Base-by-base conservation (phyloP, 1,140 invertebrate species). In the Cherax destructor region DNA sequence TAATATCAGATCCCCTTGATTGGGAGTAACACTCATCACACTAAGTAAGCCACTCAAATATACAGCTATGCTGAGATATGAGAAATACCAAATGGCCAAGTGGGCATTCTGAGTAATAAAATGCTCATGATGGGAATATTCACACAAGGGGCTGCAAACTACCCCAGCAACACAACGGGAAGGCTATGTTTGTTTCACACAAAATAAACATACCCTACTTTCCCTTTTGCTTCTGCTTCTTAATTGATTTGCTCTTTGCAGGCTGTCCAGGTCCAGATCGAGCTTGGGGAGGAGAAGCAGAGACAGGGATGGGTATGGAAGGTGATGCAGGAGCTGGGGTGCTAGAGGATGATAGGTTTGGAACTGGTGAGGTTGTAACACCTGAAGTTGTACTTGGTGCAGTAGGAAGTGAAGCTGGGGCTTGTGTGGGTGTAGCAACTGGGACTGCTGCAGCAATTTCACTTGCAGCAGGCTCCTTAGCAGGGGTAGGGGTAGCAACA, bases 141-240 rank as follows among this genome's bases (percentile, higher is more conserved):
- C n/a, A 79, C 6, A 79, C 47, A 50, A 7, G 47, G 76, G 52
- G 49, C 30, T 59, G 21, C 52, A 86, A 49, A 24, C 50, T 24
- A 24, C 74, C 18, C 49, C 69, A 78, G 24, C 52, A 78, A 81
- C 21, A 50, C 65, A 84, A 24, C 11, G 65, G 56, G n/a, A 84
- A 49, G 47, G 65, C 41, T 0, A 65, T 30, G 69, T 21, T n/a
- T 74, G 21, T 65, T 41, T n/a, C 85, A 86, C 74, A 59, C 74
- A 61, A 86, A 69, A 18, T 49, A 61, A 59, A 88, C 87, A 74
- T 88, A 88, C 87, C 87, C 87, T 88, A 88, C 87, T 88, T 88
- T 50, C 87, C 87, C 87, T 88, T 88, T n/a, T 47, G 47, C 61
- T 88, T 80, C 87, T 47, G 47, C 61, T 88, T 80, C 87, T 88